Evolutionary conservation across 2,113 vertebrate species (phyloP).

Genomic region (Aleadryas rufinucha): DNA sequence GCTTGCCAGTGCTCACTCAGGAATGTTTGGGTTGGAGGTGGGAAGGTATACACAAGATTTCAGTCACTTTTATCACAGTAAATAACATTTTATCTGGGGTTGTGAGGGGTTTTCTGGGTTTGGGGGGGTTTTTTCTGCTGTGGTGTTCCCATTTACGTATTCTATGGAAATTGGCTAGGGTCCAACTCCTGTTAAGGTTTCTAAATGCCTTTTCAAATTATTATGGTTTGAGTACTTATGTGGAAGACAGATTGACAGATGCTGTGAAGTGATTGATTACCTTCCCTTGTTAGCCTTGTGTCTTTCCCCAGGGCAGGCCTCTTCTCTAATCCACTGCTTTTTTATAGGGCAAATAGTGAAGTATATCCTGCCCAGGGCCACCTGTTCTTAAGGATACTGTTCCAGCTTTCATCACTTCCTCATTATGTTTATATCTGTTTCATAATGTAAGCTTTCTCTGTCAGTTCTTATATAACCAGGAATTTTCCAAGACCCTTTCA

Average conservation of each 20-base stretch:
- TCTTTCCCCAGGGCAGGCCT: not conserved
- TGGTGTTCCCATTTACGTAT: not conserved
- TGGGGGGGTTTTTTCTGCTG: fast-evolving
- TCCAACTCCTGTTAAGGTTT: not conserved
- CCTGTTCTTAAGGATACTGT: not conserved
- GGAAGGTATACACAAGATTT: not conserved
- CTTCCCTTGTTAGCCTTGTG: not conserved
- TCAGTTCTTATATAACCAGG: not conserved
- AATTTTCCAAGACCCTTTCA: not conserved
- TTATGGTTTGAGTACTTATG: not conserved
- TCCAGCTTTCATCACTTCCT: not conserved
- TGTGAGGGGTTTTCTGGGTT: not conserved
- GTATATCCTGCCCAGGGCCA: not conserved
- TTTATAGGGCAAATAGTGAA: not conserved
- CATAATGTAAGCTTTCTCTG: not conserved
- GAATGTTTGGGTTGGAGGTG: not conserved
- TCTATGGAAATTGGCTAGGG: not conserved
- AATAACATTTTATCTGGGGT: not conserved
- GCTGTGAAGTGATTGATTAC: not conserved
- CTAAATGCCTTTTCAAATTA: not conserved
- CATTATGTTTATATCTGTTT: not conserved
- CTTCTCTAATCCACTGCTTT: not conserved
- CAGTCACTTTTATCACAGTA: not conserved
- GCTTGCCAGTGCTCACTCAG: no score
- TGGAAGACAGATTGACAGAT: not conserved